phyloP scores from a whole-genome alignment of 2,113 vertebrate species.

The Solea solea region DNA sequence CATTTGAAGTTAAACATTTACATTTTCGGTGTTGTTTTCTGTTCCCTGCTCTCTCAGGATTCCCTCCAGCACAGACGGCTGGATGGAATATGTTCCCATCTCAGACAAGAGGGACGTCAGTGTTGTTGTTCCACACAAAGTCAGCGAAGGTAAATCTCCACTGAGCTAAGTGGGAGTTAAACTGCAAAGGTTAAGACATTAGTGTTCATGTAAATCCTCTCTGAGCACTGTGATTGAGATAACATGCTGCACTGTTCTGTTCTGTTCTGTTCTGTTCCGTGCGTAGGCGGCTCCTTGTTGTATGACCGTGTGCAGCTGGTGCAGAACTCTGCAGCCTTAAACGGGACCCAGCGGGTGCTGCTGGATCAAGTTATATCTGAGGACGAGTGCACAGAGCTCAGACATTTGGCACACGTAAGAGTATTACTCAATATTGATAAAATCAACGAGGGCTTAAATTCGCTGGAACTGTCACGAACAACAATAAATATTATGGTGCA shows the following conservation, averaged over 20 bases:
- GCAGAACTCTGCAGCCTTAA: conserved; percentile 89
- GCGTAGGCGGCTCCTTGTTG: conserved; percentile 88
- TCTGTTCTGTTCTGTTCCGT: conserved; percentile 18
- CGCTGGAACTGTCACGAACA: neutral
- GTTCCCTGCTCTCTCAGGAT: conserved; percentile 75
- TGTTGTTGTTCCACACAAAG: conserved; percentile 69
- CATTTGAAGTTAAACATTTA: neutral
- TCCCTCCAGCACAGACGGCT: conserved; percentile 85
- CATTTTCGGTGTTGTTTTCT: neutral
- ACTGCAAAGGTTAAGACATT: neutral
- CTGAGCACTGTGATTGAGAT: neutral
- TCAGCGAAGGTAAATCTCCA: conserved; percentile 85
- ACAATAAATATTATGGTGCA: neutral
- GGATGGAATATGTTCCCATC: conserved; percentile 84
- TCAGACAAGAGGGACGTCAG: conserved; percentile 81
- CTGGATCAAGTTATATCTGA: conserved; percentile 90
- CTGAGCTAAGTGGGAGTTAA: neutral
- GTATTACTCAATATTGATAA: neutral
- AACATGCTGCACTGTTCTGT: neutral
- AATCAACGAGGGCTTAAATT: neutral
- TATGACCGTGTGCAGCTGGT: conserved; percentile 87
- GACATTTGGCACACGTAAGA: conserved; percentile 88
- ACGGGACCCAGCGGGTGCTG: conserved; percentile 92
- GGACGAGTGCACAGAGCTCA: conserved; percentile 89
- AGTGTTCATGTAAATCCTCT: neutral